Evolutionary conservation across 64 coral and sea anemone genomes (phyloP).

Genomic region (Stylophora pistillata): DNA sequence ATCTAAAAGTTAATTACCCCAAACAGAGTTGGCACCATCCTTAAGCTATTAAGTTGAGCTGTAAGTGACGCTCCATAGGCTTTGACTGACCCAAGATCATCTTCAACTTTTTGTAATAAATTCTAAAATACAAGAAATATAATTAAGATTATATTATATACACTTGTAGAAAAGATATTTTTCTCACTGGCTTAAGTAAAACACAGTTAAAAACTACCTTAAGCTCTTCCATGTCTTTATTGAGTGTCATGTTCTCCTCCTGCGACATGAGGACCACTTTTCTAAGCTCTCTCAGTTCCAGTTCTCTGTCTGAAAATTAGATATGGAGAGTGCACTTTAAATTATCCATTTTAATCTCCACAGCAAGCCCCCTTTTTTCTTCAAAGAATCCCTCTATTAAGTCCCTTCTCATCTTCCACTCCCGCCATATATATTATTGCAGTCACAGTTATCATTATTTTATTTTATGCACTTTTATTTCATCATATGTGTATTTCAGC

Average conservation of each 20-base stretch:
- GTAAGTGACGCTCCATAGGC: slow-evolving; percentile 78
- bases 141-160: not conserved
- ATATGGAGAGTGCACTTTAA: too few relatives aligned
- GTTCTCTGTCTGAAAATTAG: slow-evolving; percentile 66
- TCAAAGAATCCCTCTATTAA: too few relatives aligned
- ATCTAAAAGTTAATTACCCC: slow-evolving; percentile 79
- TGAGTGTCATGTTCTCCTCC: slow-evolving; percentile 57
- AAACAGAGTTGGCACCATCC: slow-evolving; percentile 92
- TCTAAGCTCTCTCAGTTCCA: slow-evolving; percentile 81
- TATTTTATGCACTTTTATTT: too few relatives aligned
- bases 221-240: slow-evolving; percentile 79
- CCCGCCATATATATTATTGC: too few relatives aligned
- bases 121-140: slow-evolving; percentile 19
- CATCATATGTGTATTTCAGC: too few relatives aligned
- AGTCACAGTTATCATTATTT: too few relatives aligned
- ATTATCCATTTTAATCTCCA: too few relatives aligned
- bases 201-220: slow-evolving; percentile 48
- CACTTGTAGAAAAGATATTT: too few relatives aligned
- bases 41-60: slow-evolving; percentile 81
- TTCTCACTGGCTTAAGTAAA: too few relatives aligned
- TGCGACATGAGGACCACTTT: slow-evolving; percentile 73
- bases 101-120: slow-evolving; percentile 80
- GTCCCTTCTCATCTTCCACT: too few relatives aligned
- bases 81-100: slow-evolving; percentile 72
- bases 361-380: too few relatives aligned